These are phyloP conservation scores for Neoaliturus tenellus DNA, from an alignment of 2,888 invertebrate genomes.

Conservation along the genomic window DNA sequence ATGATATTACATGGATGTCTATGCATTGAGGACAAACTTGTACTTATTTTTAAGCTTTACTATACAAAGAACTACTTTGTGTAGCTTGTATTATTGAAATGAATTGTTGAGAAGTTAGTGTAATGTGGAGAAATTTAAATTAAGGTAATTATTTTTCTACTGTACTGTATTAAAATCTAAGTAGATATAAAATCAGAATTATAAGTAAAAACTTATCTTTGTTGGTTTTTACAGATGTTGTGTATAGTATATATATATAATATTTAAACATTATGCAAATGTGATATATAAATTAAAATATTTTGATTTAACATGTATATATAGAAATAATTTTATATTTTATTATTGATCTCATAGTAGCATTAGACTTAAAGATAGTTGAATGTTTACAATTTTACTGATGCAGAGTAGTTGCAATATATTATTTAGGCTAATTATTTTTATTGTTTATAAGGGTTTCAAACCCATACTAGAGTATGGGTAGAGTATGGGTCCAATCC, in stretches of 20 bases:
- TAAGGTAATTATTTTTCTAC: neutral
- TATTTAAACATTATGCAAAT: too few relatives aligned
- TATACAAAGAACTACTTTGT: too few relatives aligned
- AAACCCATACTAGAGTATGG: too few relatives aligned
- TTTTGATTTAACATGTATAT: neutral
- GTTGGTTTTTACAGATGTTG: constrained; percentile 9
- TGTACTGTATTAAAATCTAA: neutral
- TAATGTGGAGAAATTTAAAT: neutral
- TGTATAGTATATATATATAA: neutral
- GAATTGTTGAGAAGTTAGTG: neutral
- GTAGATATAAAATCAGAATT: neutral
- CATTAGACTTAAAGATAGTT: neutral
- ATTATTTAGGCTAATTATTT: too few relatives aligned
- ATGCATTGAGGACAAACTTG: too few relatives aligned
- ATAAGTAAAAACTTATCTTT: neutral
- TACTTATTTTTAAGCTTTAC: too few relatives aligned
- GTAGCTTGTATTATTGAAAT: too few relatives aligned
- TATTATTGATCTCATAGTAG: constrained; percentile 11
- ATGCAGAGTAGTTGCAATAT: too few relatives aligned
- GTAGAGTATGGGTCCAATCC: too few relatives aligned
- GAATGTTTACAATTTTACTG: too few relatives aligned
- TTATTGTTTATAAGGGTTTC: too few relatives aligned
- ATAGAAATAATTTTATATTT: neutral
- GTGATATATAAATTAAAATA: neutral
- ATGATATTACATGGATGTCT: too few relatives aligned